Evolutionary conservation across 2,888 invertebrate species (phyloP), one percentile per base, ranked within the genome.

Genomic region (Euphydryas editha): DNA sequence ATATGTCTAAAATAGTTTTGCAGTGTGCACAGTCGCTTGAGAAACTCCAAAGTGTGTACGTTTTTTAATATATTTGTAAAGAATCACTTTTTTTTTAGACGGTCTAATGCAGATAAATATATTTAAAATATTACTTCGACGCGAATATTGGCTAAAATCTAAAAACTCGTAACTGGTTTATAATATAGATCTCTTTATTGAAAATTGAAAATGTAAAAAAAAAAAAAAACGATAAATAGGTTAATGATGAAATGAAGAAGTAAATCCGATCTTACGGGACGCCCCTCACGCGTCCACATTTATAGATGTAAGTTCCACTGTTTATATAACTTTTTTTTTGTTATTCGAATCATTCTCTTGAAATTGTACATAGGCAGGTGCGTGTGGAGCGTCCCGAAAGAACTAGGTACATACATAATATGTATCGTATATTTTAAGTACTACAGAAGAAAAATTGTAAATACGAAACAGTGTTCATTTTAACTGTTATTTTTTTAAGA

Each of bases 401-500:
- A 70, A 73, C 70, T 73, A 74, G 82, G 80, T 81, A 83, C 84
- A 76, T 78, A 76, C 30, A 73, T 71, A 24, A 24, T 24, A 78
- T 84, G 86, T 86, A 83, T 83, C 83, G 75, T 84, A 80, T 83
- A 86, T 84, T 83, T 82, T 82, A 82, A 80, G 76, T 78, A 78
- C 75, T 69, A 70, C 75, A 73, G 78, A 74, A 78, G 73, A 71
- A 76, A 30, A 82, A 84, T 82, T 90, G 91, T 91, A 91, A 88
- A 91, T 91, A 91, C 82, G 83, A 85, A 79, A 86, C 82, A 80
- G 84, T 88, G 87, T 89, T 88, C 88, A 87, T 86, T 90, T 83
- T 85, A 86, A 89, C 83, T 86, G 83, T 89, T 89, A 86, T 86
- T 89, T 88, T 88, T 90, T 86, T 86, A 87, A 85, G 85, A 81